Conservation (phyloP, 2,113 vertebrate genomes). For the Ifrita kowaldi region DNA sequence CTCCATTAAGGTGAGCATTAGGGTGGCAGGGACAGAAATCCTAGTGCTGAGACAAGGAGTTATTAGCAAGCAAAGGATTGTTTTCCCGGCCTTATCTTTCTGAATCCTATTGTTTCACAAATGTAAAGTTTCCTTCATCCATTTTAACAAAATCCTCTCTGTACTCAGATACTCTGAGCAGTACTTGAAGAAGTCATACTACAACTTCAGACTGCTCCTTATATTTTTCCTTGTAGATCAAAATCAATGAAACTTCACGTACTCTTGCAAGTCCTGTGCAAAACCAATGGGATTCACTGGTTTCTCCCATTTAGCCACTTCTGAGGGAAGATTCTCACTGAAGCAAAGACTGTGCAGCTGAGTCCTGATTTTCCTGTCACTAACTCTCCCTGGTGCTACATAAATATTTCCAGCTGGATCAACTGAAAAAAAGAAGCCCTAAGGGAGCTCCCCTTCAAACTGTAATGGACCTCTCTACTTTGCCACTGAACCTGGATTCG, state of each 20-base stretch:
- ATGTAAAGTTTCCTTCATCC: not conserved
- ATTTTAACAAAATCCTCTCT: not conserved
- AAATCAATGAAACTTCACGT: too few relatives aligned
- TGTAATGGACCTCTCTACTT: constrained; percentile 71
- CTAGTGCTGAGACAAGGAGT: not conserved
- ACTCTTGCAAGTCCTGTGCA: too few relatives aligned
- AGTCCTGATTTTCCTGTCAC: constrained; percentile 79
- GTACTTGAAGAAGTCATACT: not conserved
- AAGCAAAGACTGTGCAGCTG: too few relatives aligned
- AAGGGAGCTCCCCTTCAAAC: constrained; percentile 75
- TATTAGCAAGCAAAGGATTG: not conserved
- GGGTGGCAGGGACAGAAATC: not conserved
- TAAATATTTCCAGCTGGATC: constrained; percentile 75
- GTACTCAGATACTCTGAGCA: not conserved
- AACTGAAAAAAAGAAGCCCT: constrained; percentile 72
- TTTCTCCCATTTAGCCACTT: too few relatives aligned
- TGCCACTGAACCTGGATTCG: constrained; percentile 74
- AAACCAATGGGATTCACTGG: too few relatives aligned
- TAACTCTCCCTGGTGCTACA: constrained; percentile 71
- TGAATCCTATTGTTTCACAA: not conserved
- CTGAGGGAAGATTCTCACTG: too few relatives aligned
- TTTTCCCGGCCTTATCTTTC: not conserved
- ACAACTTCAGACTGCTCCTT: not conserved
- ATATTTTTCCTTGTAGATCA: not conserved
- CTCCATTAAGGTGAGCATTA: not conserved